Conservation (phyloP, 2,888 invertebrate species). For the Dasysyrphus albostriatus region DNA sequence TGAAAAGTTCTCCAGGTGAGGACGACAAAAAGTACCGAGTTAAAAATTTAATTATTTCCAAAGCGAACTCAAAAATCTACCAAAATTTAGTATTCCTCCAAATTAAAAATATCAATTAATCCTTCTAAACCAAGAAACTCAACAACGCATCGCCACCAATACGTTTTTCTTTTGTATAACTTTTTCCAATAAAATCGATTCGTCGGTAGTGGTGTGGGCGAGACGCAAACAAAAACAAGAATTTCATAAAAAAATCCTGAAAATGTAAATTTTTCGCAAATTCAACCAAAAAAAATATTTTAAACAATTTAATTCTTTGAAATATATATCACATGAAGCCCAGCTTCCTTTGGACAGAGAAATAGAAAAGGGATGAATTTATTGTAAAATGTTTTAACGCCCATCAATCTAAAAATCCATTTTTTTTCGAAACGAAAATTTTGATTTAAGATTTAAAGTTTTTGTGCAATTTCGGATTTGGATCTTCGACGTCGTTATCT, state of each 20-base stretch:
- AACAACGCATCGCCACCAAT: constrained; percentile 29
- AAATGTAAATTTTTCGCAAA: constrained; percentile 66
- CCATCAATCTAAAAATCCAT: constrained; percentile 36
- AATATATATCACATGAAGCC: constrained; percentile 33
- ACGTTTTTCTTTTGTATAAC: constrained; percentile 21
- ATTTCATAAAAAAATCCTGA: constrained; percentile 20
- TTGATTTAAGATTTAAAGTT: constrained; percentile 42
- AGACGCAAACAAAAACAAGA: constrained; percentile 75
- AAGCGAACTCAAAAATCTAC: constrained; percentile 20
- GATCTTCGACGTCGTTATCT: constrained; percentile 22
- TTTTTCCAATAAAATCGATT: constrained; percentile 72
- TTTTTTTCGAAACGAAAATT: constrained; percentile 40
- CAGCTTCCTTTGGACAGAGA: not conserved
- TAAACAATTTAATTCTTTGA: not conserved
- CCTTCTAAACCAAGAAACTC: not conserved
- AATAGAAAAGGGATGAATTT: constrained; percentile 52
- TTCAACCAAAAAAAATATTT: constrained; percentile 2
- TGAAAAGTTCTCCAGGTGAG: constrained; percentile 75
- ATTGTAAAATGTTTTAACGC: constrained; percentile 28
- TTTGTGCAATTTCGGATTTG: constrained; percentile 64
- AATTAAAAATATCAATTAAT: constrained; percentile 5
- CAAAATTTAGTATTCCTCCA: constrained; percentile 12
- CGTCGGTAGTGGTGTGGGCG: constrained; percentile 56
- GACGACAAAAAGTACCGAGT: constrained; percentile 55
- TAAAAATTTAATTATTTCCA: constrained; percentile 54